Conservation (phyloP, 1,140 invertebrate species). For the Frieseomelitta varia region DNA sequence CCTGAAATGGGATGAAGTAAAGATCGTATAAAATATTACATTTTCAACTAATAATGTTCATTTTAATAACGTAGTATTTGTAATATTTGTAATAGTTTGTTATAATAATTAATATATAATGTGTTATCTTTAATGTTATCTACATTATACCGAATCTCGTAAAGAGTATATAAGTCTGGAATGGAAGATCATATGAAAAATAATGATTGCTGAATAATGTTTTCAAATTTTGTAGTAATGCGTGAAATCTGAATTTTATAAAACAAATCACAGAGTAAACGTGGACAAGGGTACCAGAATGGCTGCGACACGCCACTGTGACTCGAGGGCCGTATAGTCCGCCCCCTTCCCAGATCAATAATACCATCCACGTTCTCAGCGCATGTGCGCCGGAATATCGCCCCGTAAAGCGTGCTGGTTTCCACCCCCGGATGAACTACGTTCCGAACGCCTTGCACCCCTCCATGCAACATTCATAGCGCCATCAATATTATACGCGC, state of each 20-base stretch:
- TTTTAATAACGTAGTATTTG: too few relatives aligned
- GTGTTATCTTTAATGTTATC: too few relatives aligned
- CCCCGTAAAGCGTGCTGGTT: constrained; percentile 57
- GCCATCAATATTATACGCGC: constrained; percentile 82
- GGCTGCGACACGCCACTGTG: constrained; percentile 71
- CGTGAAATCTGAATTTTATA: too few relatives aligned
- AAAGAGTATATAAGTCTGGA: too few relatives aligned
- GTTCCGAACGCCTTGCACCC: constrained; percentile 65
- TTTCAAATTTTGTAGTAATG: neutral
- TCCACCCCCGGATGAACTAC: constrained; percentile 65
- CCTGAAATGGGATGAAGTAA: neutral
- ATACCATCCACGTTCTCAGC: constrained; percentile 75
- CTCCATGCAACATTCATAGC: constrained; percentile 81
- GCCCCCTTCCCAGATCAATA: constrained; percentile 80
- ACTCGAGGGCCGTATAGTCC: constrained; percentile 71
- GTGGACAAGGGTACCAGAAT: constrained; percentile 56
- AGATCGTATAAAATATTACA: too few relatives aligned
- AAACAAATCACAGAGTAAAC: neutral
- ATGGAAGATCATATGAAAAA: too few relatives aligned
- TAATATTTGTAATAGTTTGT: too few relatives aligned
- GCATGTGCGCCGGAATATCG: constrained; percentile 72
- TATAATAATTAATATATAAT: too few relatives aligned
- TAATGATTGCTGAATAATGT: neutral
- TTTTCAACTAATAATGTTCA: too few relatives aligned
- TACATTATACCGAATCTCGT: too few relatives aligned